phyloP scores from a whole-genome alignment of 1,140 invertebrate genomes.

The Rhopalosiphum maidis region DNA sequence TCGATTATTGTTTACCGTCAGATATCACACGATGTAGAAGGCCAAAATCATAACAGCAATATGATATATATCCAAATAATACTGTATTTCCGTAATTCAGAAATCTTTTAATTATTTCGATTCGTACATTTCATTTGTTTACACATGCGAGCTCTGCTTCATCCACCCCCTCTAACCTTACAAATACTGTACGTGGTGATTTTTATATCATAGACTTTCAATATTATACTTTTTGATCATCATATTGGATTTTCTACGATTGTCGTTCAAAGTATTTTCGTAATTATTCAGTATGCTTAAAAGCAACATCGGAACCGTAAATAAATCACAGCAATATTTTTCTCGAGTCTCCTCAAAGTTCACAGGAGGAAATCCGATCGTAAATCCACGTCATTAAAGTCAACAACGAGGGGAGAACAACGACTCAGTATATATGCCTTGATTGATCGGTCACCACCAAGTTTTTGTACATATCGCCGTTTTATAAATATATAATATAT shows the following conservation, averaged over 20 bases:
- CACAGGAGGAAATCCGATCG: neutral
- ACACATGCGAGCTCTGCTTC: neutral
- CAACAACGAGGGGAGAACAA: neutral
- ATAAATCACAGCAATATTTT: neutral
- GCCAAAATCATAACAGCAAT: no score
- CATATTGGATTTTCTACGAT: neutral
- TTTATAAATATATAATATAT: slow-evolving; percentile 10
- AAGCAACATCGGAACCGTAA: neutral
- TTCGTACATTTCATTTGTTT: neutral
- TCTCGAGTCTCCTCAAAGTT: neutral
- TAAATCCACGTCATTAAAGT: neutral
- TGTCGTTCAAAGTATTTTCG: neutral
- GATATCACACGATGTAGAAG: no score
- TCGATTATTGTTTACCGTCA: no score
- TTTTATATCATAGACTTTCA: neutral
- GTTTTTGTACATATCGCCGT: neutral
- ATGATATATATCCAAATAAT: neutral
- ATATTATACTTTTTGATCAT: neutral
- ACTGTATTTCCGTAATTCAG: neutral
- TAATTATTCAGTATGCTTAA: neutral
- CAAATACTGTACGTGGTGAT: neutral
- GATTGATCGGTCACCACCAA: neutral
- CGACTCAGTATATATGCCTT: neutral
- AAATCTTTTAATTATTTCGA: neutral
- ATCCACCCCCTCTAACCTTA: no score